Conservation (phyloP, 2,797 vertebrate species). For the Eulemur coronatus region DNA sequence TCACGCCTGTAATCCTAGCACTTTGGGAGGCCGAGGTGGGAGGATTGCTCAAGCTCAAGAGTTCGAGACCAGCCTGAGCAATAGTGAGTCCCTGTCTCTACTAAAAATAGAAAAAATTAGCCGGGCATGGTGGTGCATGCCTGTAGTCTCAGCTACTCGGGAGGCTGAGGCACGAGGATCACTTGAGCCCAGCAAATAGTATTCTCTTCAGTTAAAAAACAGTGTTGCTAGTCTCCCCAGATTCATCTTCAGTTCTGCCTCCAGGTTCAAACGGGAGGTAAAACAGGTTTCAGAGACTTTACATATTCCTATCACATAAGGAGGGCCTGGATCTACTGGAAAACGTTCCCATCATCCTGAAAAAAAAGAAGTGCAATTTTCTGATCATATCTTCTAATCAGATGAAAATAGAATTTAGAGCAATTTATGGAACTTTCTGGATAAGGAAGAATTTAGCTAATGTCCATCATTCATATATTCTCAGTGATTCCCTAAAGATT, state of each 20-base stretch:
- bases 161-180: too few species aligned
- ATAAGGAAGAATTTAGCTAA: not conserved
- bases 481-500: not conserved
- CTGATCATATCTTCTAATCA: not conserved
- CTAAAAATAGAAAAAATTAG: too few species aligned
- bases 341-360: not conserved
- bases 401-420: not conserved
- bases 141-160: too few species aligned
- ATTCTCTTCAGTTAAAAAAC: not conserved
- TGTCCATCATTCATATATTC: not conserved
- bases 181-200: not conserved
- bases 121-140: too few species aligned
- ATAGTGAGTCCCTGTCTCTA: too few species aligned
- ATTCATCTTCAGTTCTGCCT: not conserved
- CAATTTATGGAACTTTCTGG: not conserved
- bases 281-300: not conserved
- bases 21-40: too few species aligned
- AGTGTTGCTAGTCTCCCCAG: not conserved
- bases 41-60: too few species aligned
- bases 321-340: not conserved
- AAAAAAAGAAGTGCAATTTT: not conserved
- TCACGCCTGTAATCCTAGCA: too few species aligned
- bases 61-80: too few species aligned
- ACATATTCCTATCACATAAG: not conserved
- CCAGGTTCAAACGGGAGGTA: not conserved